Base-by-base conservation (phyloP, 1,140 invertebrate genomes). In the Ooceraea biroi region DNA sequence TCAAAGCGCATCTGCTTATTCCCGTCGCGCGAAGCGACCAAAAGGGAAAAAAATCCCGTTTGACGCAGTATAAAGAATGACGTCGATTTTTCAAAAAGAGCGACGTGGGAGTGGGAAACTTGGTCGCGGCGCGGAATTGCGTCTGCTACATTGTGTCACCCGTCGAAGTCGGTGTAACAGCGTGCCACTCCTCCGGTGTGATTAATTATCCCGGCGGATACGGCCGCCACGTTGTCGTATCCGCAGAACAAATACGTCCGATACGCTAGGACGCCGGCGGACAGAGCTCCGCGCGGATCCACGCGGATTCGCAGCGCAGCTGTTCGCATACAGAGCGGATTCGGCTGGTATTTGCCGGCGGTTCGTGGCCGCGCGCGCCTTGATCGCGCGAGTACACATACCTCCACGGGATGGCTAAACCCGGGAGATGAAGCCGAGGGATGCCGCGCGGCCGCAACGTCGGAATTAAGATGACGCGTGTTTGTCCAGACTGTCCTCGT, bases 241-340 rank as follows among this genome's bases (percentile, higher is more conserved):
- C 30, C 36, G 19, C 76, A 80, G 41, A 80, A 80, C 76, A 80
- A 80, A 80, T 80, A 80, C 63, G 63, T n/a, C 68, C 76, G 30
- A 78, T 78, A 44, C 27, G 36, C 7, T 7, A 7, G 36, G 36
- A 55, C 41, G 36, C 52, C 22, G 2, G 19, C 17, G 30, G 14
- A 48, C n/a, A n/a, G n/a, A n/a, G n/a, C n/a, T n/a, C n/a, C n/a
- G n/a, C n/a, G 1, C 58, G 72, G 36, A 36, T 36, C 36, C 36
- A 36, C 44, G n/a, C n/a, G 76, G 36, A 58, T 69, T 41, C 58
- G 17, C 22, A 22, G 22, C 22, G 30, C 36, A 41, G 65, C 50
- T 57, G 69, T 71, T 36, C 12, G 36, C 50, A 80, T 17, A 80
- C 50, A 57, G 36, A 11, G 58, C 19, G 44, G 14, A 30, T 3